A percentile compares a stretch with the other conserved stretches of the same genome.
phyloP scores from a whole-genome alignment of 2,113 vertebrate genomes.

The Sisor rabdophorus region DNA sequence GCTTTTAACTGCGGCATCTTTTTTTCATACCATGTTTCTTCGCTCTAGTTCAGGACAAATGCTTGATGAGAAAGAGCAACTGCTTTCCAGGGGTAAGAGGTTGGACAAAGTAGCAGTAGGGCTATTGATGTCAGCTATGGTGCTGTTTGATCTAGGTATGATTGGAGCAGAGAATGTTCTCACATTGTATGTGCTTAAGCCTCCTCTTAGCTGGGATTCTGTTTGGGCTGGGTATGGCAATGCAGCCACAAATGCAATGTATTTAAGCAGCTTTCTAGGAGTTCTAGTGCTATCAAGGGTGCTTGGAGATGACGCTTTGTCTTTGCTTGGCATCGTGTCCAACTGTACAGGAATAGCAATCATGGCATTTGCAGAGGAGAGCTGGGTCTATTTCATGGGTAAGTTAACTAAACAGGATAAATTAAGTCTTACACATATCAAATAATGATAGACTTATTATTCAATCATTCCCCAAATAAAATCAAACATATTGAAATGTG shows the following conservation, averaged over 20 bases:
- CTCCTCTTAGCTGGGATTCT: conserved; percentile 55
- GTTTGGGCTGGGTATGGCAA: conserved; percentile 56
- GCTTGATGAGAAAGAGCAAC: not conserved
- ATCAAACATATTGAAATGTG: not conserved
- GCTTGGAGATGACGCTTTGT: conserved; percentile 46
- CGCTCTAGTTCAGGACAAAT: conserved; percentile 31
- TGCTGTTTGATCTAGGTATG: conserved; percentile 55
- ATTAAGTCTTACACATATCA: not conserved
- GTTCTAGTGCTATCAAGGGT: conserved; percentile 47
- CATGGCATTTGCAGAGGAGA: conserved; percentile 53
- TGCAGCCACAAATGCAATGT: conserved; percentile 54
- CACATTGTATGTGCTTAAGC: conserved; percentile 55
- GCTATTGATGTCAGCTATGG: conserved; percentile 44
- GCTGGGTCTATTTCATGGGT: conserved; percentile 57
- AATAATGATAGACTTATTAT: not conserved
- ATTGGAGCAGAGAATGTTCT: conserved; percentile 52
- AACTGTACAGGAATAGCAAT: conserved; percentile 56
- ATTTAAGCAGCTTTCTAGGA: conserved; percentile 56
- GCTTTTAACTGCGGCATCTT: conserved; percentile 19
- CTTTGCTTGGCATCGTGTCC: conserved; percentile 56
- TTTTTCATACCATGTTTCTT: conserved; percentile 51
- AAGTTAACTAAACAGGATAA: conserved; percentile 14
- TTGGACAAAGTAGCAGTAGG: conserved; percentile 27
- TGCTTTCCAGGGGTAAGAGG: not conserved
- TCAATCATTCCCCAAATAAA: not conserved